Evolutionary conservation across 1,140 invertebrate species (phyloP).

Genomic region (Solenopsis invicta): DNA sequence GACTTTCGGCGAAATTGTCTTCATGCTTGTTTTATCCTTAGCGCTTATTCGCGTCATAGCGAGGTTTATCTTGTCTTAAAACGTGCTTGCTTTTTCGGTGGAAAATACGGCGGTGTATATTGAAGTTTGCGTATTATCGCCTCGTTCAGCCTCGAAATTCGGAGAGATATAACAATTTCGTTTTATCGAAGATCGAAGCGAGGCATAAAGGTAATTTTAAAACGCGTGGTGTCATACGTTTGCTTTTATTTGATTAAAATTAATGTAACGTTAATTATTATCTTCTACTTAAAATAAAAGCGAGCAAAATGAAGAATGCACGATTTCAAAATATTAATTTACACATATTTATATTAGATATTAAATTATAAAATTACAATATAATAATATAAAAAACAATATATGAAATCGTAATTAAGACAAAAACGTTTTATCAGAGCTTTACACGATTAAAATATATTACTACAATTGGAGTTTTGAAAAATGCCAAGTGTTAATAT

Average conservation of each 20-base stretch:
- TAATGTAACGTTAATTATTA: neutral
- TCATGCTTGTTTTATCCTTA: conserved; percentile 4
- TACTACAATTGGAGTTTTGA: neutral
- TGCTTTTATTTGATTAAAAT: neutral
- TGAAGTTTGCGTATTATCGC: conserved; percentile 3
- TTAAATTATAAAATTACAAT: neutral
- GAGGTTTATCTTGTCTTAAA: conserved; percentile 21
- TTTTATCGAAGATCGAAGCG: neutral
- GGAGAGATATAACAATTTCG: neutral
- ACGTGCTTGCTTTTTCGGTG: neutral
- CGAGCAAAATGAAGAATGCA: neutral
- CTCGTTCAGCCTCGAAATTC: neutral
- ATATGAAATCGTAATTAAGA: neutral
- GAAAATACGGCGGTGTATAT: conserved; percentile 1
- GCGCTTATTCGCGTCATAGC: conserved; percentile 2
- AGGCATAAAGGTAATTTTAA: neutral
- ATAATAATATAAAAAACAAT: neutral
- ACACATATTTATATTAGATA: neutral
- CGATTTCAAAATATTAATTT: neutral
- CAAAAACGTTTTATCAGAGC: neutral
- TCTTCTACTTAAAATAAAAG: neutral
- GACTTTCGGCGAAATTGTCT: neutral
- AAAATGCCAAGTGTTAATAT: neutral
- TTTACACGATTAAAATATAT: neutral
- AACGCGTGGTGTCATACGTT: neutral